Evolutionary conservation across 64 coral and sea anemone genomes (phyloP).

Genomic region (Pocillopora verrucosa): DNA sequence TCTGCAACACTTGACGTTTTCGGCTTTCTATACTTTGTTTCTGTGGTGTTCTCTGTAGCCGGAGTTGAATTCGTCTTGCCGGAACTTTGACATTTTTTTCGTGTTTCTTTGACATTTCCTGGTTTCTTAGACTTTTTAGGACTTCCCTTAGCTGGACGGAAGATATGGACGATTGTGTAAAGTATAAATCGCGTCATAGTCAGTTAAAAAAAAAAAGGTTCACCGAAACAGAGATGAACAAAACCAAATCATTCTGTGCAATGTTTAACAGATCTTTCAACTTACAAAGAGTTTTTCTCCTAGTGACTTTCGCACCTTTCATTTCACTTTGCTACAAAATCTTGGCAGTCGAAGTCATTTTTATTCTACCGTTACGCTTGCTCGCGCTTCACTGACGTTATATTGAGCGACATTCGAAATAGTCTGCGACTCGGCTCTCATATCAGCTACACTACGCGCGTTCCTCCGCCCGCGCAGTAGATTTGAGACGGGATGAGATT

Average conservation of each 20-base stretch:
- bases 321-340: neutral
- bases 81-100: neutral
- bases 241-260: neutral
- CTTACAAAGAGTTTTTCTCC: constrained; percentile 6
- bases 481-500: no score
- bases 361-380: constrained; percentile 4
- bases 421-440: neutral
- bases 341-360: neutral
- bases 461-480: no score
- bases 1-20: neutral
- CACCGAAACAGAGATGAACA: no score
- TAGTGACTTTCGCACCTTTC: constrained; percentile 19
- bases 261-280: neutral
- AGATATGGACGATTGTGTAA: neutral
- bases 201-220: no score
- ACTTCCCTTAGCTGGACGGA: neutral
- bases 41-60: neutral
- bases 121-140: constrained; percentile 13
- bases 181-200: no score
- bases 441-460: neutral
- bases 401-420: neutral
- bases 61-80: neutral
- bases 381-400: constrained; percentile 18
- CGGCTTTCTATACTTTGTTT: constrained; percentile 17
- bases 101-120: constrained; percentile 3